These are phyloP conservation scores for Trinectes maculatus DNA, from an alignment of 2,113 vertebrate genomes.

Conservation along the genomic window DNA sequence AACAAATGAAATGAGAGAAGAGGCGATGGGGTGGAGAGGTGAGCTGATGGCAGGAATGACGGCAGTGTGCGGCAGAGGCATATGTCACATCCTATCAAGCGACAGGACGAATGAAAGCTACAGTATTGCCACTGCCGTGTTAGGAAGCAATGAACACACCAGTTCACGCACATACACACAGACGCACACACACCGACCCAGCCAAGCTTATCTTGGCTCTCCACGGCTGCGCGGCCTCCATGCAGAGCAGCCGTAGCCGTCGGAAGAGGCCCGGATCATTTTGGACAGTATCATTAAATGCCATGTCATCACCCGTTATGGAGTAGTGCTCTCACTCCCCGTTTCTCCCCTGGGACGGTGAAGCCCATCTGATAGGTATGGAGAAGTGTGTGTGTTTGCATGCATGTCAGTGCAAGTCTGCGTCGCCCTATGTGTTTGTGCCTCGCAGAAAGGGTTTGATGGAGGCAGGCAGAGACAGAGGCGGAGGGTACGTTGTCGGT, in stretches of 20 bases:
- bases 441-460: slow-evolving; percentile 45
- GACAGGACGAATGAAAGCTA: slow-evolving; percentile 90
- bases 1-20: slow-evolving; percentile 49
- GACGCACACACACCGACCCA: slow-evolving; percentile 76
- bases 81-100: slow-evolving; percentile 93
- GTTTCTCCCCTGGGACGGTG: slow-evolving; percentile 85
- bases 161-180: slow-evolving; percentile 37
- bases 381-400: slow-evolving; percentile 60
- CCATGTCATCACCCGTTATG: slow-evolving; percentile 99
- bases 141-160: slow-evolving; percentile 51
- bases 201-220: slow-evolving; percentile 92
- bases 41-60: slow-evolving; percentile 69
- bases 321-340: slow-evolving; percentile 90
- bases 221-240: slow-evolving; percentile 84
- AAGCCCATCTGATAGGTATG: slow-evolving; percentile 76
- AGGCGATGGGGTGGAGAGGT: slow-evolving; percentile 47
- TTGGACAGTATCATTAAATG: slow-evolving; percentile 99
- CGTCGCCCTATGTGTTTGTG: slow-evolving; percentile 51
- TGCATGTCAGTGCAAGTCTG: slow-evolving; percentile 48
- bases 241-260: slow-evolving; percentile 88
- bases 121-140: slow-evolving; percentile 75
- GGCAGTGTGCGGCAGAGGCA: slow-evolving; percentile 81
- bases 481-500: slow-evolving; percentile 43
- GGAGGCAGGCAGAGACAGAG: slow-evolving; percentile 57
- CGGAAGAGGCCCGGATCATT: slow-evolving; percentile 91